Percentiles rank a stretch among this genome's conserved stretches.
Evolutionary conservation across 2,113 vertebrate species (phyloP).

Genomic region (Protobothrops mucrosquamatus): DNA sequence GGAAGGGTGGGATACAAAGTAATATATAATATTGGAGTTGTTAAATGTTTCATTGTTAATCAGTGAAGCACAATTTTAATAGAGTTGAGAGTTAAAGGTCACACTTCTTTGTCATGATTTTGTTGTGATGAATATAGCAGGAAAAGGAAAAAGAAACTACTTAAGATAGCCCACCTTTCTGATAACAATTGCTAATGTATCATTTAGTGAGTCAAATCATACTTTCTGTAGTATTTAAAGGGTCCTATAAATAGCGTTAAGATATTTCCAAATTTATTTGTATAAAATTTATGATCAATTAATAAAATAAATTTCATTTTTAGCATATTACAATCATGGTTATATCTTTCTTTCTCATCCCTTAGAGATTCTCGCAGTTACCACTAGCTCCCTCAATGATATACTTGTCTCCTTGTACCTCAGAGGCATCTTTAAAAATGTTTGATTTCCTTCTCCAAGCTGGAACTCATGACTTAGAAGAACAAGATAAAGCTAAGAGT

Average conservation of each 20-base stretch:
- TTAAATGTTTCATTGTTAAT: neutral
- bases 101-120: neutral
- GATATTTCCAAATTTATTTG: neutral
- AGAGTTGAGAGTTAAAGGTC: neutral
- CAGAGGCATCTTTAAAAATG: conserved; percentile 2
- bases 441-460: conserved; percentile 10
- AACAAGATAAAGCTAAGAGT: conserved; percentile 14
- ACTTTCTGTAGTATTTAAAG: neutral
- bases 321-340: neutral
- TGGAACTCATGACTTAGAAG: neutral
- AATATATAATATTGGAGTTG: neutral
- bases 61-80: neutral
- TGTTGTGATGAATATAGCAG: neutral
- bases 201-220: neutral
- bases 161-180: neutral
- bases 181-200: neutral
- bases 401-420: conserved; percentile 15
- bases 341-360: neutral
- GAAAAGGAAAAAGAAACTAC: neutral
- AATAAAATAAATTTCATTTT: neutral
- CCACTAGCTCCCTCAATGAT: conserved; percentile 3
- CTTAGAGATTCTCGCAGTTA: neutral
- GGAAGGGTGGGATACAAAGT: neutral
- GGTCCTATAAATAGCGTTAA: too few species aligned
- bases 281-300: neutral